Percentiles rank a stretch among this genome's conserved stretches.
These are phyloP conservation scores for Alcedo atthis DNA, from an alignment of 2,797 vertebrate species.

Conservation along the genomic window DNA sequence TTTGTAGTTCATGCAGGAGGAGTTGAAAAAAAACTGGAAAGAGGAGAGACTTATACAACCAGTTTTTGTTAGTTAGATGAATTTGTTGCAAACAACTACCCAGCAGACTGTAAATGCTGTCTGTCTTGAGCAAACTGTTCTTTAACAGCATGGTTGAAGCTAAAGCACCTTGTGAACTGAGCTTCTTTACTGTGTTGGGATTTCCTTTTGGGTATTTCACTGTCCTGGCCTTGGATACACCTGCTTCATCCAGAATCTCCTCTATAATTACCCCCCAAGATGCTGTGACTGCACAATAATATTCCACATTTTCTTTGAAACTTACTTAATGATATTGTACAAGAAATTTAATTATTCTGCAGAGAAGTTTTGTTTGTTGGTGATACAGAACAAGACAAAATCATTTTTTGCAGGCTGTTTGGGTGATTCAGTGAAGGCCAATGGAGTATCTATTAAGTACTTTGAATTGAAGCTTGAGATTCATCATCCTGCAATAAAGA, in stretches of 20 bases:
- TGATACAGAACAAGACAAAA: not conserved
- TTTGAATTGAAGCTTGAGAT: not conserved
- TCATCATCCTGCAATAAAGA: slow-evolving; percentile 10
- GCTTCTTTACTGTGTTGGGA: not conserved
- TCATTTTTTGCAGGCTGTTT: not conserved
- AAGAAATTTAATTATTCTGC: not conserved
- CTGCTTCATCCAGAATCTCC: not conserved
- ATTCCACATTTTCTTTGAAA: not conserved
- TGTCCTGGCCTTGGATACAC: not conserved
- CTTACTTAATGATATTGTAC: not conserved
- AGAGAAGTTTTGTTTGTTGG: not conserved
- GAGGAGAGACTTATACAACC: not conserved
- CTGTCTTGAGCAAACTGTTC: not conserved
- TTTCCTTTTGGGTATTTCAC: not conserved
- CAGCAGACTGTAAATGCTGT: not conserved
- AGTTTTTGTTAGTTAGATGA: not conserved
- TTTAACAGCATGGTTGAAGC: not conserved
- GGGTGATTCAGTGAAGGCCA: slow-evolving; percentile 6
- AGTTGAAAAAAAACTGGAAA: not conserved
- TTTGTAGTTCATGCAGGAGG: rapidly evolving
- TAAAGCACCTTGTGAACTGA: not conserved
- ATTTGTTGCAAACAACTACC: not conserved
- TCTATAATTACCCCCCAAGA: not conserved
- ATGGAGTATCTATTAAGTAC: not conserved
- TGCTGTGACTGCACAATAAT: not conserved